Base-by-base conservation (phyloP, 1,140 invertebrate species). In the Latrodectus geometricus region DNA sequence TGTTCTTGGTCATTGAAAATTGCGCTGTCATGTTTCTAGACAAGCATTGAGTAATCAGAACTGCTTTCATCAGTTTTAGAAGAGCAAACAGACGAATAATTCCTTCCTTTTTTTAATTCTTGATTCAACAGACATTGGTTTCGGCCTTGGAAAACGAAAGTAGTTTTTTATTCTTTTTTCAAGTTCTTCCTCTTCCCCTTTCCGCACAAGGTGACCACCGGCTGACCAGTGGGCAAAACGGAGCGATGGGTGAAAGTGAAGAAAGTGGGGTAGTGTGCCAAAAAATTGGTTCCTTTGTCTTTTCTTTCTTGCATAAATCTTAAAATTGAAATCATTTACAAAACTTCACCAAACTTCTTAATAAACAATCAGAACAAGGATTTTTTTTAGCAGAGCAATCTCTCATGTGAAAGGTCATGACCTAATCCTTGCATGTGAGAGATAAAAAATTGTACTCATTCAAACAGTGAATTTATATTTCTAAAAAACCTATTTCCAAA, bases 1-100 rank as follows among this genome's bases (percentile, higher is more conserved):
- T 83, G 80, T 83, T 83, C 80, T 83, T 70, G 80, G 56, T 52
- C 80, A 83, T 81, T 72, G 56, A 83, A 83, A 83, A 83, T 83
- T 73, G 70, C 80, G 52, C 52, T 83, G 80, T 81, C 79, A 81
- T 81, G 79, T 81, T 81, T 81, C 68, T 35, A 83, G 70, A 83
- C 80, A 74, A 74, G 70, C 15, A 83, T 83, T 83, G 80, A 83
- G 80, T 83, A 83, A 83, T 68, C 80, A 83, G 80, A 66, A 66
- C 80, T 83, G n/a, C 80, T 83, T 83, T 83, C 70, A 83, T 74
- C 69, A 82, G 35, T 50, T 74, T 61, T 73, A 17, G n/a, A 73
- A 74, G 72, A 50, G 52, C 80, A 83, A 70, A 74, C 80, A 35
- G 56, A 61, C 79, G 17, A 50, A 83, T 83, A 83, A 83, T 81